Evolutionary conservation across 2,888 invertebrate species (phyloP), one percentile per base, ranked within the genome.

Genomic region (Rhagium mordax): DNA sequence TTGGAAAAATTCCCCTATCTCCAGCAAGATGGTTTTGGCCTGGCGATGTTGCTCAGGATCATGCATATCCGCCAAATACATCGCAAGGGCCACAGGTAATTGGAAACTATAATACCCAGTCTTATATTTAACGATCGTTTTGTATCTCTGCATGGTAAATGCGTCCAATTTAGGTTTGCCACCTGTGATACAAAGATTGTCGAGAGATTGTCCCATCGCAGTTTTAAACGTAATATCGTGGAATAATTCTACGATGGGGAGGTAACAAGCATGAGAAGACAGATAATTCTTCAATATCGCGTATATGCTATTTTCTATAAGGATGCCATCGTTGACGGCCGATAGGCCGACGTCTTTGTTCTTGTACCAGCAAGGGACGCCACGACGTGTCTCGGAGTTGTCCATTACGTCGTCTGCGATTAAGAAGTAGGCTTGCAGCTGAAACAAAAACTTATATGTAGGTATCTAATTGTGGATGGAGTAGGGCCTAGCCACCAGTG

Each of bases 1-100:
- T 91, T 99, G 99, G 88, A 94, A 99, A 86, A 97, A 96, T 82
- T 96, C 95, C 33, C 99, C 99, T 93, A 99, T 97, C 88, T 97
- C 94, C 48, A 98, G 86, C 0, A 98, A 89, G 79, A 98, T 95
- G 0, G 92, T 93, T 87, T 95, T 95, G 0, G 96, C 95, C 86
- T 96, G 95, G 74, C 94, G 91, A 83, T 96, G 96, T 67, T 94
- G 92, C 86, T 95, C 95, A 0, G 92, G 91, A 86, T 97, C 96
- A 59, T 91, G 92, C 59, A 86, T 90, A 86, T 94, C 94, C 77
- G 95, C 92, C 91, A 98, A 93, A 83, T 95, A 92, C 92, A 99
- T 94, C 2, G 96, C 97, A 72, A 95, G 85, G 13, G 95, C 93
- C 24, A 98, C 93, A 0, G 99, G 99, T 86, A 98, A 91, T 87